Conservation (phyloP, 2,113 vertebrate species). For the Apteryx owenii region DNA sequence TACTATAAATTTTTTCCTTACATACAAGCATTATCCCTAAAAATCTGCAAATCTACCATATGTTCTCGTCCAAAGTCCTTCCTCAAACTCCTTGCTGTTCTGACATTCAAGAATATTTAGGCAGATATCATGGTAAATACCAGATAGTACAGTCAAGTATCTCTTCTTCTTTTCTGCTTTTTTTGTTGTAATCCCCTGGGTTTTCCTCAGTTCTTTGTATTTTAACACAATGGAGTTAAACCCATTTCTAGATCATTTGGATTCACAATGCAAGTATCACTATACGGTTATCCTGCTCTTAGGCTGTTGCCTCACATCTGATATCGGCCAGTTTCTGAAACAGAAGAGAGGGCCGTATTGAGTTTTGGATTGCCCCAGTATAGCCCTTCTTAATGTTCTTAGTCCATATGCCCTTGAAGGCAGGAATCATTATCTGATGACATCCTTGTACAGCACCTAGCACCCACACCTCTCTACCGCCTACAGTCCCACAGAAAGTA, state of each 20-base stretch:
- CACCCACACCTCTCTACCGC: neutral
- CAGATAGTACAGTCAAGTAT: neutral
- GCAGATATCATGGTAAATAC: neutral
- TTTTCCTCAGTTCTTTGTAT: neutral
- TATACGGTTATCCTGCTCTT: neutral
- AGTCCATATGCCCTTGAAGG: neutral
- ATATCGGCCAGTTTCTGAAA: neutral
- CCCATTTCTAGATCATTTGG: neutral
- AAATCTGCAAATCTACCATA: neutral
- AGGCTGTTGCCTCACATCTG: neutral
- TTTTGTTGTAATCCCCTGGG: neutral
- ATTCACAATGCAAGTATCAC: neutral
- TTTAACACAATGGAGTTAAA: neutral
- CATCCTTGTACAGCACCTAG: neutral
- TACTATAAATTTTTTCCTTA: neutral
- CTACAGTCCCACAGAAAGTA: neutral
- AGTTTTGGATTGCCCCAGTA: neutral
- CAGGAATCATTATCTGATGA: neutral
- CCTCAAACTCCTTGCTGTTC: neutral
- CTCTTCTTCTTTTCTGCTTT: neutral
- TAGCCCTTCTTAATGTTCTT: neutral
- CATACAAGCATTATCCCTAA: neutral
- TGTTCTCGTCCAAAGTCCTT: neutral
- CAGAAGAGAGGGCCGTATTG: neutral
- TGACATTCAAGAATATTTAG: neutral